A percentile compares a stretch with the other conserved stretches of the same genome.
These are phyloP conservation scores for Calameuta pallipes DNA, from an alignment of 2,888 invertebrate species.

Conservation along the genomic window DNA sequence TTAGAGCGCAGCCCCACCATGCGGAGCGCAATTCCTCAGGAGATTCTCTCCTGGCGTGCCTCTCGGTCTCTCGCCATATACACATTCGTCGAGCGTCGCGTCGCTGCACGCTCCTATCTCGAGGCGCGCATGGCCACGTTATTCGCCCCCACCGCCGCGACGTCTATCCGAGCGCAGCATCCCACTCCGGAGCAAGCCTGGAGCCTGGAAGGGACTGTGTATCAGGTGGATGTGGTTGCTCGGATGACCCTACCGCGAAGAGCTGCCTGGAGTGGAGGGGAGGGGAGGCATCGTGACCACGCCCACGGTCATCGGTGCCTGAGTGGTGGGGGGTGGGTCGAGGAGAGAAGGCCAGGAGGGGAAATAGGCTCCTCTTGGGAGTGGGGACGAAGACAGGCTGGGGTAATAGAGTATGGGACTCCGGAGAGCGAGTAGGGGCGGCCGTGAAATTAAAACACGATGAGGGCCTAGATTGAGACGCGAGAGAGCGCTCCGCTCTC, in stretches of 20 bases:
- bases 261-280: not conserved
- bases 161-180: not conserved
- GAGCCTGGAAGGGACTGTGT: not conserved
- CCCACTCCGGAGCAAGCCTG: not conserved
- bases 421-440: conserved; percentile 16
- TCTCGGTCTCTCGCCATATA: not conserved
- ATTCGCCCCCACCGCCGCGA: not conserved
- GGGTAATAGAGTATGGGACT: conserved; percentile 29
- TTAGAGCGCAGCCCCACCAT: conserved; percentile 5
- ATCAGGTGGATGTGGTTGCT: not conserved
- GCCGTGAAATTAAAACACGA: conserved; percentile 63
- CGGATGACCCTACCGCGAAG: not conserved
- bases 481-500: conserved; percentile 37
- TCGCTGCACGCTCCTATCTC: conserved; percentile 8
- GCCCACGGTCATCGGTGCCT: not conserved
- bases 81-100: not conserved
- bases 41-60: not conserved
- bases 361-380: conserved; percentile 25
- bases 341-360: conserved; percentile 30
- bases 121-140: not conserved
- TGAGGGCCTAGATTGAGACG: conserved; percentile 57
- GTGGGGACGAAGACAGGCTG: conserved; percentile 20
- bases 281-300: not conserved
- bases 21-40: not conserved
- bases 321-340: conserved; percentile 15